Percentiles rank a stretch among this genome's conserved stretches.
Evolutionary conservation across 2,888 invertebrate species (phyloP).

Genomic region (Sarcophaga subvicina): DNA sequence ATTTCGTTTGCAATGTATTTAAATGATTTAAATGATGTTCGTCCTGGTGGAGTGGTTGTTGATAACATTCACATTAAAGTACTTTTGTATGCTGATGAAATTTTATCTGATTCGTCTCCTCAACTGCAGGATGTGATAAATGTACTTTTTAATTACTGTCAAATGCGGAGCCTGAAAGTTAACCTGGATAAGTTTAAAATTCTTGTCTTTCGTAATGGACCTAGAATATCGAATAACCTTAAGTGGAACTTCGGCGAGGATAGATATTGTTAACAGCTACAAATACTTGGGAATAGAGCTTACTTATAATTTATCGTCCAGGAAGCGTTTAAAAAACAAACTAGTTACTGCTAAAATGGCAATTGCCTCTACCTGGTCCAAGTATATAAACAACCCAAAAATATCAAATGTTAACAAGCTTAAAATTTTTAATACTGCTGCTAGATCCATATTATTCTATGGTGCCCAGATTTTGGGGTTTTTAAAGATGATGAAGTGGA

Average conservation of each 20-base stretch:
- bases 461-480: background rate
- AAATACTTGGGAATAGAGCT: constrained; percentile 49
- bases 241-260: constrained; percentile 33
- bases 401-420: too few species aligned
- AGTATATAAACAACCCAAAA: constrained; percentile 22
- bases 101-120: constrained; percentile 11
- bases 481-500: constrained; percentile 3
- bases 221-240: constrained; percentile 29
- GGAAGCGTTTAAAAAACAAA: constrained; percentile 26
- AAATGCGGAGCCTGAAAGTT: constrained; percentile 35
- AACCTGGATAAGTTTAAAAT: constrained; percentile 51
- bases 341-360: constrained; percentile 12
- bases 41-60: constrained; percentile 7
- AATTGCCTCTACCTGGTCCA: constrained; percentile 24
- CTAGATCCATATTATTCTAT: background rate
- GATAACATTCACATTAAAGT: constrained; percentile 26
- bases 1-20: constrained; percentile 38
- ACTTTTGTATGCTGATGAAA: constrained; percentile 39
- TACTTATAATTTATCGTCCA: constrained; percentile 21
- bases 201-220: constrained; percentile 20
- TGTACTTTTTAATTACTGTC: constrained; percentile 31
- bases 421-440: background rate
- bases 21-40: constrained; percentile 35
- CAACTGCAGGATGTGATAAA: constrained; percentile 52
- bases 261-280: constrained; percentile 42